These are phyloP conservation scores for Saccopteryx bilineata DNA, from an alignment of 2,113 vertebrate species.

Conservation along the genomic window DNA sequence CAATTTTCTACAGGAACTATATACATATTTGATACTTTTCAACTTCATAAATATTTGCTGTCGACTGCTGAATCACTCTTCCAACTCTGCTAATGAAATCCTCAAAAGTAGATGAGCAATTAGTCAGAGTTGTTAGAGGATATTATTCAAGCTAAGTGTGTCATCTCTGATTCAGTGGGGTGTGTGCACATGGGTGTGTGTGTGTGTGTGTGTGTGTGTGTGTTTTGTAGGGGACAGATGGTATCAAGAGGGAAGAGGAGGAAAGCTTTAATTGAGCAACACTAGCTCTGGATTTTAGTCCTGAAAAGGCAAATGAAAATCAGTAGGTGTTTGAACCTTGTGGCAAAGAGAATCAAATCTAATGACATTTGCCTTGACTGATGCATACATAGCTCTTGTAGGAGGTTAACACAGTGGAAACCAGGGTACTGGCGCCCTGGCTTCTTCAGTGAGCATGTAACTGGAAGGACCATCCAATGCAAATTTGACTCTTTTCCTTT, in stretches of 20 bases:
- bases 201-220: background rate
- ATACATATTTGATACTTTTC: slow-evolving; percentile 58
- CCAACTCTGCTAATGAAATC: slow-evolving; percentile 55
- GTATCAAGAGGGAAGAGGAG: slow-evolving; percentile 41
- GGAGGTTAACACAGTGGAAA: background rate
- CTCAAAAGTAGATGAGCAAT: slow-evolving; percentile 71
- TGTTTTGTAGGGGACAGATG: slow-evolving; percentile 46
- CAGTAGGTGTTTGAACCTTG: background rate
- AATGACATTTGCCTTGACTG: background rate
- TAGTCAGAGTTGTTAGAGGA: slow-evolving; percentile 64
- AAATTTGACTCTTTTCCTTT: background rate
- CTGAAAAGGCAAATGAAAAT: background rate
- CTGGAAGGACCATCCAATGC: background rate
- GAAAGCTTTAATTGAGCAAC: slow-evolving; percentile 51
- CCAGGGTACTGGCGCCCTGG: background rate
- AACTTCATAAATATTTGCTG: slow-evolving; percentile 71
- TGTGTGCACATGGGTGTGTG: slow-evolving; percentile 49
- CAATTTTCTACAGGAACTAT: slow-evolving; percentile 46
- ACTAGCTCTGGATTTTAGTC: slow-evolving; percentile 30
- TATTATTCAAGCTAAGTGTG: slow-evolving; percentile 61
- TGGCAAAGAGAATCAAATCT: background rate
- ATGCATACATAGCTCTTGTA: background rate
- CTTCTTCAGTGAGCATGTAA: background rate
- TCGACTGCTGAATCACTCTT: slow-evolving; percentile 67
- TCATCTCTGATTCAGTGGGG: slow-evolving; percentile 73